Conservation (phyloP, 2,797 vertebrate genomes). For the Steatocranus sp. region DNA sequence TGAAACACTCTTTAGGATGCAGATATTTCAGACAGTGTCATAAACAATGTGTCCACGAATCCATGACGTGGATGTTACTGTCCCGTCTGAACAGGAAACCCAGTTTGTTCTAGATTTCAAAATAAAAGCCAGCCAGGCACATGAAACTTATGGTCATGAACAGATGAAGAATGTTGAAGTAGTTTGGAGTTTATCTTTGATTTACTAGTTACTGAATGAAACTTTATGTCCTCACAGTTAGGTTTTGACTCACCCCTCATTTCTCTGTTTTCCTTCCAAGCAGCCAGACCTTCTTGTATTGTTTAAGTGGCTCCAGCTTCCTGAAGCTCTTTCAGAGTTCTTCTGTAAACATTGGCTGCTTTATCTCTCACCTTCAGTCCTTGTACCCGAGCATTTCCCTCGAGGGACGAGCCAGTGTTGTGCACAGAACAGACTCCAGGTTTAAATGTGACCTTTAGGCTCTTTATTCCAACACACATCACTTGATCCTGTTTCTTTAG, state of each 20-base stretch:
- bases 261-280: neutral
- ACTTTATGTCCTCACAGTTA: neutral
- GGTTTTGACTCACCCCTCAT: neutral
- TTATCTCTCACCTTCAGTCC: accelerated
- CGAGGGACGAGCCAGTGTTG: neutral
- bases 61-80: neutral
- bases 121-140: neutral
- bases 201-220: neutral
- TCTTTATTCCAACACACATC: neutral
- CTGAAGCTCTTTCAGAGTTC: neutral
- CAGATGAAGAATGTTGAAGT: neutral
- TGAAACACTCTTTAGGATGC: neutral
- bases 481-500: neutral
- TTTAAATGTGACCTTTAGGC: neutral
- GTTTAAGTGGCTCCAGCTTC: neutral
- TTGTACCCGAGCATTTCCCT: neutral
- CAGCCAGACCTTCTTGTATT: neutral
- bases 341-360: neutral
- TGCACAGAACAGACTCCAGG: neutral
- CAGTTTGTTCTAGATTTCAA: neutral
- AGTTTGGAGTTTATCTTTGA: neutral
- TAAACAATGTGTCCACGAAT: neutral
- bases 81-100: neutral
- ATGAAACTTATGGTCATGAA: accelerated
- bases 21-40: neutral